A percentile compares a stretch with the other conserved stretches of the same genome.
phyloP scores from a whole-genome alignment of 2,888 invertebrate genomes.

The Conchocele bisecta region DNA sequence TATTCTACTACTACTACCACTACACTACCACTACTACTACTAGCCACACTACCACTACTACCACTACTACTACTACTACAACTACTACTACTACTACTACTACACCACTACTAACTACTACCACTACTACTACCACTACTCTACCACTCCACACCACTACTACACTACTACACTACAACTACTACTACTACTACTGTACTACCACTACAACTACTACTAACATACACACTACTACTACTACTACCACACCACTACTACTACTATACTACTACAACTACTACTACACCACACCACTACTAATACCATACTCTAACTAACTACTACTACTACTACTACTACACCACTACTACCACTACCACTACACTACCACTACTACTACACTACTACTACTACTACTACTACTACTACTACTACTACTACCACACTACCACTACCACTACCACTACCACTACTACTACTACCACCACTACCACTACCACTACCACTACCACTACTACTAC shows the following conservation, averaged over 20 bases:
- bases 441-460: background rate
- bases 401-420: background rate
- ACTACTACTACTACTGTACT: background rate
- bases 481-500: background rate
- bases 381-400: constrained; percentile 8
- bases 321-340: constrained; percentile 2
- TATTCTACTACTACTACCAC: too few species aligned
- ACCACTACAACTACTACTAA: background rate
- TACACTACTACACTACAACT: too few species aligned
- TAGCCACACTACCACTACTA: background rate
- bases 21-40: too few species aligned
- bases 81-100: background rate
- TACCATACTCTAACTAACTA: background rate
- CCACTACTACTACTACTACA: background rate
- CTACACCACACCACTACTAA: background rate
- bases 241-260: too few species aligned
- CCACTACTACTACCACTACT: background rate
- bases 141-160: background rate
- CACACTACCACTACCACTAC: background rate
- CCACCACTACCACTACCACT: background rate
- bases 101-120: too few species aligned
- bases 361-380: too few species aligned
- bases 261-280: too few species aligned
- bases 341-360: too few species aligned
- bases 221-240: too few species aligned